Evolutionary conservation across 1,140 invertebrate genomes (phyloP).

Genomic region (Parapsyche elsis): DNA sequence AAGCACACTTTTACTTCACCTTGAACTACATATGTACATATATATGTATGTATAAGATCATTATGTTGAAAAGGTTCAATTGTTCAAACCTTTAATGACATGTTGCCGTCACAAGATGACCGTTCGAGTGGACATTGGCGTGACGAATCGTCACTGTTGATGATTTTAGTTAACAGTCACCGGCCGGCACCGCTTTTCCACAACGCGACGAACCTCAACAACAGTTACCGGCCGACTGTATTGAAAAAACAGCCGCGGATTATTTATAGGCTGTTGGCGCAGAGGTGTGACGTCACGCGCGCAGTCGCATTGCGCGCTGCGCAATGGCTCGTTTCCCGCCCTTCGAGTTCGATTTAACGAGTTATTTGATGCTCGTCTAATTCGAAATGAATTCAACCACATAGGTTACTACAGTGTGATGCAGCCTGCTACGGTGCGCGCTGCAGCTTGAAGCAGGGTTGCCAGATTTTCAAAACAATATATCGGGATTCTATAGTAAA

Average conservation of each 20-base stretch:
- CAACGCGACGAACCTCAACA: background rate
- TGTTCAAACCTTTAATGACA: slow-evolving; percentile 51
- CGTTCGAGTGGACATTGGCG: no score
- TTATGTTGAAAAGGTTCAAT: no score
- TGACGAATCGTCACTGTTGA: no score
- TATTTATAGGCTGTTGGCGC: slow-evolving; percentile 21
- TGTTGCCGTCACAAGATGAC: slow-evolving; percentile 13
- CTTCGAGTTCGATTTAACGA: background rate
- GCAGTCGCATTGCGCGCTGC: background rate
- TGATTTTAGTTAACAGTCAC: no score
- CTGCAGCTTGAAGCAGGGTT: no score
- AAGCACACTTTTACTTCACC: slow-evolving; percentile 52
- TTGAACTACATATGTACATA: slow-evolving; percentile 49
- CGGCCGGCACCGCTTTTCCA: no score
- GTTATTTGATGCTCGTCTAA: background rate
- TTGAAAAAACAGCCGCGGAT: background rate
- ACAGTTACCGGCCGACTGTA: background rate
- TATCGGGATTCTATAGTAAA: no score
- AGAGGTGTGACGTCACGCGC: slow-evolving; percentile 3
- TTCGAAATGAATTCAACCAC: background rate
- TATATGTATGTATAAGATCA: background rate
- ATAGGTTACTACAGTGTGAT: background rate
- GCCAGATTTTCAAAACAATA: no score
- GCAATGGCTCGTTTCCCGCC: slow-evolving; percentile 19
- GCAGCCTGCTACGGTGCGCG: no score